Evolutionary conservation across 2,888 invertebrate genomes (phyloP), one percentile per base, ranked within the genome.

Genomic region (Agrochola litura): DNA sequence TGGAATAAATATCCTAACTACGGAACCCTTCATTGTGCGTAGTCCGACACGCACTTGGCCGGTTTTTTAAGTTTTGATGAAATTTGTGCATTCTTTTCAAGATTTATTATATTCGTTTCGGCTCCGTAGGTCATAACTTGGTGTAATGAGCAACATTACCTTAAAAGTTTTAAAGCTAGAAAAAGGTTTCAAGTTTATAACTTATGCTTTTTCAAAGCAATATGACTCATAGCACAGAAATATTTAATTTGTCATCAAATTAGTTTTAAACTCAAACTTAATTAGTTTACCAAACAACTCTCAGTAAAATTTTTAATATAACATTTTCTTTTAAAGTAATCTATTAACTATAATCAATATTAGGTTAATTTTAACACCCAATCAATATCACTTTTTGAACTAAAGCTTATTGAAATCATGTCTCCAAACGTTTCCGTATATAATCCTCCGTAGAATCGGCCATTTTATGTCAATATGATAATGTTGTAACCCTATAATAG

Each of bases 401-500:
- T 5, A 41, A 63, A 63, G 16, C 2, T 52, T 49, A 64, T 41
- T 43, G 37, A 68, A 64, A 81, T 30, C n/a, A 12, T 41, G 9
- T 25, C 14, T 72, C 52, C 14, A 25, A 58, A 49, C 16, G 37
- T 49, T 30, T 30, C 37, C 22, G 16, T 64, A 79, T 58, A 73
- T 71, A 76, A 77, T 64, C 30, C 76, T 80, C 54, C 70, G 73
- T 71, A 78, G 46, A 76, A 82, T 91, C 94, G 89, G 92, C 93
- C 93, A 94, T 94, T 93, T 94, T 95, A 91, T 91, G 77, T 88
- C 88, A 93, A 92, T 93, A 94, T 94, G 94, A 95, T 95, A 95
- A 95, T 94, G 89, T 92, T 93, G 94, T 95, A 95, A 95, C 96
- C 96, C 94, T 94, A 94, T 93, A 94, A 94, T 94, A 92, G 94